Percentiles rank a stretch among this genome's conserved stretches.
phyloP scores from a whole-genome alignment of 2,797 vertebrate genomes.

The Amphiprion clarkii region DNA sequence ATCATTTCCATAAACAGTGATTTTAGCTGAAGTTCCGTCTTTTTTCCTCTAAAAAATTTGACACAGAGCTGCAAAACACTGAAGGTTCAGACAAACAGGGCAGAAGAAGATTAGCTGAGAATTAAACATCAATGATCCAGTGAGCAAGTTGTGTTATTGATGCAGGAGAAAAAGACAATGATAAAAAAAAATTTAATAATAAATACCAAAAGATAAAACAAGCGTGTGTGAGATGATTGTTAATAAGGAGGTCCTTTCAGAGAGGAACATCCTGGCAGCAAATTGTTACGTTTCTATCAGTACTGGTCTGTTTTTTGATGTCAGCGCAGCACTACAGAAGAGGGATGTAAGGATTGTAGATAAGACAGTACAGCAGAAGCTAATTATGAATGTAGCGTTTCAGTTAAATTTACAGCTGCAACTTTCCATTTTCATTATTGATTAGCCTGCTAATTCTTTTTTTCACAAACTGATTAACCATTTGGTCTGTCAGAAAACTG shows the following conservation, averaged over 20 bases:
- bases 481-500: no score
- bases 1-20: conserved; percentile 17
- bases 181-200: neutral
- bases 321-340: neutral
- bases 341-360: neutral
- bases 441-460: neutral
- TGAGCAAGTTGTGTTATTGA: conserved; percentile 1
- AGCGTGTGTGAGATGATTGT: neutral
- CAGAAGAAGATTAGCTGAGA: conserved; percentile 12
- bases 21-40: conserved; percentile 11
- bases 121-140: conserved; percentile 37
- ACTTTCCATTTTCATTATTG: neutral
- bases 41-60: neutral
- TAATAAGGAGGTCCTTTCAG: neutral
- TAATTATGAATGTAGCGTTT: neutral
- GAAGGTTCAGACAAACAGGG: conserved; percentile 14
- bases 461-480: neutral
- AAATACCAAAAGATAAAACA: conserved; percentile 18
- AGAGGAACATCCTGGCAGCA: conserved; percentile 5
- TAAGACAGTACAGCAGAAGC: neutral
- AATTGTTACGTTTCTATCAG: conserved; percentile 5
- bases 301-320: conserved; percentile 11
- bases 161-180: conserved; percentile 9
- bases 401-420: neutral
- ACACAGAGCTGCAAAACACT: conserved; percentile 6